phyloP scores from a whole-genome alignment of 2,113 vertebrate species.

The Gymnocephalus cernua region DNA sequence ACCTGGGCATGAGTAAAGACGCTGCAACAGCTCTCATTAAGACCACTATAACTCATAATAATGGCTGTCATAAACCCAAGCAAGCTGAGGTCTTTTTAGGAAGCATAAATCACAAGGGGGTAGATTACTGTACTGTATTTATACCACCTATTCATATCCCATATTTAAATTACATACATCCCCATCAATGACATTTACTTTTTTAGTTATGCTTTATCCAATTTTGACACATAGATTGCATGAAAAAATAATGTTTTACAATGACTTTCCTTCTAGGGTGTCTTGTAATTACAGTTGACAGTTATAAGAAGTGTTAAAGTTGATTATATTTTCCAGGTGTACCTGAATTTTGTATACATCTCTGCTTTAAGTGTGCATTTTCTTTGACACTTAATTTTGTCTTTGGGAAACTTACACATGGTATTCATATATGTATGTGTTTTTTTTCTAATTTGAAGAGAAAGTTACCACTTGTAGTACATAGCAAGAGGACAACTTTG shows the following conservation, averaged over 20 bases:
- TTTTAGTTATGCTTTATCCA: background rate
- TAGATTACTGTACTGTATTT: conserved; percentile 23
- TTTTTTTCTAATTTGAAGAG: conserved; percentile 29
- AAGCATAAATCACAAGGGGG: conserved; percentile 48
- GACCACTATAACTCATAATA: conserved; percentile 53
- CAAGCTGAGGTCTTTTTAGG: conserved; percentile 41
- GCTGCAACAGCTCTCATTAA: conserved; percentile 46
- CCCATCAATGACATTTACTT: background rate
- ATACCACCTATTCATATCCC: conserved; percentile 14
- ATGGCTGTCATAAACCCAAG: conserved; percentile 55
- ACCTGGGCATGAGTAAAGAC: conserved; percentile 12
- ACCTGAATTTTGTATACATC: background rate
- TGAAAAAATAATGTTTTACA: background rate
- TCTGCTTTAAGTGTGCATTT: background rate
- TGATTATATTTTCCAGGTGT: background rate
- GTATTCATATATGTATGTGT: conserved; percentile 3
- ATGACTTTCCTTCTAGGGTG: background rate
- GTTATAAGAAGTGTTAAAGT: background rate
- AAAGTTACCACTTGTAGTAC: conserved; percentile 17
- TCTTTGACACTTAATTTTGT: background rate
- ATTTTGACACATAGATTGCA: background rate
- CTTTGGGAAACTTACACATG: background rate
- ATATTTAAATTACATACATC: conserved; percentile 23
- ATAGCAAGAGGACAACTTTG: conserved; percentile 41
- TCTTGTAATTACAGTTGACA: background rate